Base-by-base conservation (phyloP, 2,888 invertebrate genomes). In the Xestia ashworthii region DNA sequence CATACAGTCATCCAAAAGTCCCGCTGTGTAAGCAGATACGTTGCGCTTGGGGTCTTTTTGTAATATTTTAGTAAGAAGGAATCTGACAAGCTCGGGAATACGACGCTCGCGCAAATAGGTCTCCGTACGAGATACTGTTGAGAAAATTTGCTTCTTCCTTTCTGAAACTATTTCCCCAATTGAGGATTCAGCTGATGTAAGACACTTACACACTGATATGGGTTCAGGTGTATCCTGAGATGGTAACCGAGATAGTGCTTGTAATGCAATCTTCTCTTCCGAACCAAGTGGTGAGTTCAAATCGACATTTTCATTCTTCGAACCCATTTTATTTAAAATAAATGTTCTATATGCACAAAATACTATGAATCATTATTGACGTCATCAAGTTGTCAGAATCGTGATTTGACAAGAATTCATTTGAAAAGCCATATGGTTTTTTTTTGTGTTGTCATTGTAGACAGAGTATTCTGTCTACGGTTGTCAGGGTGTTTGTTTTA, bases 1-100 rank as follows among this genome's bases (percentile, higher is more conserved):
- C 96, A 96, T 96, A 78, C 95, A 95, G 41, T 95, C 93, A 87
- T 95, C 93, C 9, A 96, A 79, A 77, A 96, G 83, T 48, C 93
- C 92, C 87, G 94, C 93, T 11, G 95, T 84, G 86, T 89, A 95
- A 0, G 79, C 81, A 53, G 92, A 81, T 1, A 96, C 95, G 72
- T 93, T 93, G 5, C 88, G 78, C 0, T 83, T 77, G 41, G 93
- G 87, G 14, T 87, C 84, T 48, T 92, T 85, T 71, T 41, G 95
- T 89, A 96, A 81, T 38, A 96, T 79, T 91, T 95, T 96, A 0
- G 95, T 94, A 5, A 96, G 79, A 50, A 96, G 85, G 88, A 93
- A 96, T 76, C 94, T 91, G 65, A 96, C 92, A 38, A 96, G 88
- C 86, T 96, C 95, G 32, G 95, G 94, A 75, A 96, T 95, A 76